Evolutionary conservation across 64 coral and sea anemone species (phyloP).

Genomic region (Montipora capricornis): DNA sequence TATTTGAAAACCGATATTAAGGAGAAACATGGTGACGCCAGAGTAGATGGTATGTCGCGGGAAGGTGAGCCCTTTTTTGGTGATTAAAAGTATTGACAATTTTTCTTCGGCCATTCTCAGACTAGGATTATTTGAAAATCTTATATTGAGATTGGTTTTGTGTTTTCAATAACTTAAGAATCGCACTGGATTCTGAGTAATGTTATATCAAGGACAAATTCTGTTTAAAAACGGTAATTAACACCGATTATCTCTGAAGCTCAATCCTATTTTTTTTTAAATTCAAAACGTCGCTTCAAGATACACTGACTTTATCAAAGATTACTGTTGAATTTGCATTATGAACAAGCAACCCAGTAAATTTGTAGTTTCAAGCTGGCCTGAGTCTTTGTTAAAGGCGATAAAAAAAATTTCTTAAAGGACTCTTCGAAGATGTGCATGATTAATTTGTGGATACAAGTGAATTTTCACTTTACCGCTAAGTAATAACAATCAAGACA

Average conservation of each 20-base stretch:
- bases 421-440: not conserved
- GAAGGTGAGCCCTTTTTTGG: too few species aligned
- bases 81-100: not conserved
- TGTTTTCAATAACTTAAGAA: not conserved
- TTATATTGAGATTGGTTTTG: not conserved
- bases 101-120: not conserved
- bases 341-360: not conserved
- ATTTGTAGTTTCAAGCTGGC: too few species aligned
- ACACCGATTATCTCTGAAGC: too few species aligned
- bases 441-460: not conserved
- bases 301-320: not conserved
- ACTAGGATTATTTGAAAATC: not conserved
- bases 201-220: not conserved
- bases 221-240: not conserved
- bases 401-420: not conserved
- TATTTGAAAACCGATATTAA: too few species aligned
- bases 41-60: too few species aligned
- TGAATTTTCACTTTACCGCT: not conserved
- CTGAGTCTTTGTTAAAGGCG: not conserved
- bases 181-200: too few species aligned
- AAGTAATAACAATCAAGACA: not conserved
- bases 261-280: too few species aligned
- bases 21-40: too few species aligned
- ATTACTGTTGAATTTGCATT: not conserved
- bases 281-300: not conserved